A percentile compares a stretch with the other conserved stretches of the same genome.
These are phyloP conservation scores for Acrobasis suavella DNA, from an alignment of 2,888 invertebrate genomes.

Conservation along the genomic window DNA sequence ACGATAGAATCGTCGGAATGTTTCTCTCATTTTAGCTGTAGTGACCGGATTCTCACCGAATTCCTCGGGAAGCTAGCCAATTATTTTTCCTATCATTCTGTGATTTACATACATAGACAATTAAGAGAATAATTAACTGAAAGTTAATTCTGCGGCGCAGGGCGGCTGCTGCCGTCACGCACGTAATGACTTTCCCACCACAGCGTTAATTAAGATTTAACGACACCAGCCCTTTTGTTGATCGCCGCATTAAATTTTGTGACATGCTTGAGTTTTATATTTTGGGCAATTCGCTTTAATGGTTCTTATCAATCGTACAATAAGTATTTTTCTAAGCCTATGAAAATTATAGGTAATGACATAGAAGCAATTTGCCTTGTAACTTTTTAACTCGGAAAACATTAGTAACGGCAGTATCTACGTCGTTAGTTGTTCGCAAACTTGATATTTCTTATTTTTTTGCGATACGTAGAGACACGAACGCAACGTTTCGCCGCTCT, in stretches of 20 bases:
- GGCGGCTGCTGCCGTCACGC: conserved; percentile 51
- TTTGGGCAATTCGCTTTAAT: background rate
- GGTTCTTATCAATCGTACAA: conserved; percentile 5
- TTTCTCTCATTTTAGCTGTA: background rate
- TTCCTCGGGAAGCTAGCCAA: background rate
- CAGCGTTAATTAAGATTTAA: conserved; percentile 66
- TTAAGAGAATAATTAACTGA: conserved; percentile 42
- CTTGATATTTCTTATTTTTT: background rate
- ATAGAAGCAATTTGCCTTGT: background rate
- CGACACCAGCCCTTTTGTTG: conserved; percentile 55
- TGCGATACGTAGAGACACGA: conserved; percentile 5
- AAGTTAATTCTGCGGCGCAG: conserved; percentile 36
- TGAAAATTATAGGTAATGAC: background rate
- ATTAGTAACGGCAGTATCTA: background rate
- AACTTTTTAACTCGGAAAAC: background rate
- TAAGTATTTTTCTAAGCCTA: background rate
- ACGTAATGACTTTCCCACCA: conserved; percentile 52
- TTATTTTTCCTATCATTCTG: background rate
- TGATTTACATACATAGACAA: conserved; percentile 1
- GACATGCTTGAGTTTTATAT: conserved; percentile 31
- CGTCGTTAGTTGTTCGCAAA: background rate
- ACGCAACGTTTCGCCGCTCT: background rate
- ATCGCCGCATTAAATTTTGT: conserved; percentile 52
- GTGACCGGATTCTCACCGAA: background rate
- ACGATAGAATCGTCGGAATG: background rate